Conservation (phyloP, 1,140 invertebrate species). For the Homalodisca vitripennis region DNA sequence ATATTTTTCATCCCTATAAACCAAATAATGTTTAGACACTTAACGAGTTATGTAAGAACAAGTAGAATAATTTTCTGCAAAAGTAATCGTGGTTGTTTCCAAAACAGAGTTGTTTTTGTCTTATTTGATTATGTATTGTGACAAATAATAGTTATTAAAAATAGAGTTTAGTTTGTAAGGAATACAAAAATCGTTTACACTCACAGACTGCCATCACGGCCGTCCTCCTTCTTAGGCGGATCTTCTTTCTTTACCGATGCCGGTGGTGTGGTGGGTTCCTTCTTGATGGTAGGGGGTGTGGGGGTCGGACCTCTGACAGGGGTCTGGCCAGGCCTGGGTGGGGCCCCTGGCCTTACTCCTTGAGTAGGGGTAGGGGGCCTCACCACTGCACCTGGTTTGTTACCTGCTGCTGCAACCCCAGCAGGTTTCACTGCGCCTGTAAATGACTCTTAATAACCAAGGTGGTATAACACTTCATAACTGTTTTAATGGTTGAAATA, state of each 20-base stretch:
- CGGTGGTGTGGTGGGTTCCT: slow-evolving; percentile 27
- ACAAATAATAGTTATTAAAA: too few species aligned
- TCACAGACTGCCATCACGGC: slow-evolving; percentile 72
- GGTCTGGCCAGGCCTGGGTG: slow-evolving; percentile 1
- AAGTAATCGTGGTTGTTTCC: too few species aligned
- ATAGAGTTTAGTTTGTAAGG: too few species aligned
- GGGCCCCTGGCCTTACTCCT: slow-evolving; percentile 16
- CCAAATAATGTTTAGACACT: too few species aligned
- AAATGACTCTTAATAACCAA: too few species aligned
- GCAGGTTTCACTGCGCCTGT: background rate
- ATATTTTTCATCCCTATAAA: too few species aligned
- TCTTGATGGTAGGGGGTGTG: slow-evolving; percentile 10
- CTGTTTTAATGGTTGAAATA: too few species aligned
- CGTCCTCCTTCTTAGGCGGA: slow-evolving; percentile 64
- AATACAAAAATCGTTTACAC: slow-evolving; percentile 38
- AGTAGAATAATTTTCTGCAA: too few species aligned
- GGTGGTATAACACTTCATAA: too few species aligned
- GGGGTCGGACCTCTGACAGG: background rate
- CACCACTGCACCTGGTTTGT: background rate
- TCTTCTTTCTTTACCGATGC: slow-evolving; percentile 42
- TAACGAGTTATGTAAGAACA: too few species aligned
- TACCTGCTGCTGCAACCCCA: background rate
- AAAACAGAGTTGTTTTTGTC: too few species aligned
- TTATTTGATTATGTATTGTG: too few species aligned
- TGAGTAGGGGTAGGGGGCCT: slow-evolving; percentile 13